A percentile compares a stretch with the other conserved stretches of the same genome.
Conservation (phyloP, 2,888 invertebrate species). For the Enchytraeus crypticus region DNA sequence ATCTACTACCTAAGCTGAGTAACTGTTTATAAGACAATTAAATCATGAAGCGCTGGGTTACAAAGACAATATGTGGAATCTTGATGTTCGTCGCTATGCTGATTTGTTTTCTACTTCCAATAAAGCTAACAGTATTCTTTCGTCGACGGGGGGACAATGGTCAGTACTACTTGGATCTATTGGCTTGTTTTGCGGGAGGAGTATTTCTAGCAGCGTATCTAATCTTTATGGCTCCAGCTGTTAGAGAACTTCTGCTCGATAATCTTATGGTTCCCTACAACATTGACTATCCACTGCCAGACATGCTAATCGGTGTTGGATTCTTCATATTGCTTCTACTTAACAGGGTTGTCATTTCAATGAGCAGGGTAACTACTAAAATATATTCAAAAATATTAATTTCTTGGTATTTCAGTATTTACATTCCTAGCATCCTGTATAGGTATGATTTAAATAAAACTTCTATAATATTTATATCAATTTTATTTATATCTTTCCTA, state of each 20-base stretch:
- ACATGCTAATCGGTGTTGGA: conserved; percentile 18
- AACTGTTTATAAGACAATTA: not conserved
- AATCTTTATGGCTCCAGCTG: conserved; percentile 17
- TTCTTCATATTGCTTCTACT: conserved; percentile 18
- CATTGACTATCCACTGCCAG: conserved; percentile 16
- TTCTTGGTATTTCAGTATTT: no score
- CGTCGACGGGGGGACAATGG: conserved; percentile 11
- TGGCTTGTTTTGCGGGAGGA: conserved; percentile 22
- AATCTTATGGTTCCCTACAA: conserved; percentile 13
- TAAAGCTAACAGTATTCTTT: conserved; percentile 17
- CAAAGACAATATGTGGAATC: conserved; percentile 11
- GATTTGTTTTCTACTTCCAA: conserved; percentile 16
- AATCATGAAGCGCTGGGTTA: conserved; percentile 11
- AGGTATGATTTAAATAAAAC: no score
- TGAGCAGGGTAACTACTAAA: not conserved
- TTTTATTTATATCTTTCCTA: no score
- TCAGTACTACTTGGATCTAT: conserved; percentile 10
- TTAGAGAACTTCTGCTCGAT: conserved; percentile 3
- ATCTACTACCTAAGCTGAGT: no score
- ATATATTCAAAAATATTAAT: no score
- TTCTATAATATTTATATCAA: no score
- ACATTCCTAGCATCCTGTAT: no score
- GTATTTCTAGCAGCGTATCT: conserved; percentile 20
- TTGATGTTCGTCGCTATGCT: conserved; percentile 13
- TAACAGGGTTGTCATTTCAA: conserved; percentile 15